Evolutionary conservation across 2,888 invertebrate species (phyloP).

Genomic region (Troglohyphantes excavatus): DNA sequence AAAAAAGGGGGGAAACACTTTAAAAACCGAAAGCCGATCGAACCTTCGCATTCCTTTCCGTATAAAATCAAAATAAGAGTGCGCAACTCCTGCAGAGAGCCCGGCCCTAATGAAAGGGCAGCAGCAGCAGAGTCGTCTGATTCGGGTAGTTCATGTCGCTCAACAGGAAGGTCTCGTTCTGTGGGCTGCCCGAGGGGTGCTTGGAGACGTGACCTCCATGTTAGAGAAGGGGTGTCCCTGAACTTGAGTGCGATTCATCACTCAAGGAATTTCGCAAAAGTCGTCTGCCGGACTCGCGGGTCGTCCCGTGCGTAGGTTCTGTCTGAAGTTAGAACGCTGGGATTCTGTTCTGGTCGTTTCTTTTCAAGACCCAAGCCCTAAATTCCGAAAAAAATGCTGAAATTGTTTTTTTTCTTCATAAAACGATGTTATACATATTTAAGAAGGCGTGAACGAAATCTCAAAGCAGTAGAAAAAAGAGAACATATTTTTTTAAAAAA

Average conservation of each 20-base stretch:
- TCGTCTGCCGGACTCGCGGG: not conserved
- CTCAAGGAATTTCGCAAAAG: not conserved
- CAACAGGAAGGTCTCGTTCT: conserved; percentile 51
- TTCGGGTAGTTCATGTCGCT: conserved; percentile 16
- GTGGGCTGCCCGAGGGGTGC: not conserved
- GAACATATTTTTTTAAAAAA: too few relatives aligned
- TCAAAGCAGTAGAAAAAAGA: too few relatives aligned
- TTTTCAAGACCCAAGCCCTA: too few relatives aligned
- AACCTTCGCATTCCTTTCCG: not conserved
- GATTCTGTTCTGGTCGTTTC: too few relatives aligned
- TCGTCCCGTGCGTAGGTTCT: too few relatives aligned
- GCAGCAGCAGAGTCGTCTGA: not conserved
- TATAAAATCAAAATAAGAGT: too few relatives aligned
- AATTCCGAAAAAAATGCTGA: too few relatives aligned
- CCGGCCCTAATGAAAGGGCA: not conserved
- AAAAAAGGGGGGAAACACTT: not conserved
- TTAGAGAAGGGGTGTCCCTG: conserved; percentile 18
- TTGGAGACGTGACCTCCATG: conserved; percentile 49
- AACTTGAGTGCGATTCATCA: not conserved
- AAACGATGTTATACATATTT: too few relatives aligned
- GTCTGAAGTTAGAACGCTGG: too few relatives aligned
- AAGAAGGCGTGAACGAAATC: too few relatives aligned
- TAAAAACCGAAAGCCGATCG: conserved; percentile 7
- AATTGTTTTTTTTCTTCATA: too few relatives aligned
- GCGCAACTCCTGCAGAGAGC: not conserved